Conservation (phyloP, 2,888 invertebrate genomes). For the Altica lythri region DNA sequence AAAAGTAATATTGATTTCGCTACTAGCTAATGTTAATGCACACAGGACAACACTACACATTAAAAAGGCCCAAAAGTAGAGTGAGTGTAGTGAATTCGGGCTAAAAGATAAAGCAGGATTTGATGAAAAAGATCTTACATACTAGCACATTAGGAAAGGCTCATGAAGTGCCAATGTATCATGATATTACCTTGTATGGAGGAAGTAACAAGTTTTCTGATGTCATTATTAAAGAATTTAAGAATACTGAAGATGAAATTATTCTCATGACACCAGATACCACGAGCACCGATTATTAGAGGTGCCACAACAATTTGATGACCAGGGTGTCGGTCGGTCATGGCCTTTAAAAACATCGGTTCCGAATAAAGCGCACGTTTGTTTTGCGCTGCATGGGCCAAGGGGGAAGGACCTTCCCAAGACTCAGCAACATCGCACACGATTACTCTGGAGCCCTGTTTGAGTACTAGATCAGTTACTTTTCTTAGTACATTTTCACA, state of each 20-base stretch:
- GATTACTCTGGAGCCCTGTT: conserved; percentile 11
- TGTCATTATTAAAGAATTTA: neutral
- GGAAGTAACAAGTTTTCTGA: neutral
- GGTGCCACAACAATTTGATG: conserved; percentile 1
- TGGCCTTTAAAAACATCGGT: conserved; percentile 1
- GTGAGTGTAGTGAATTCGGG: too few species aligned
- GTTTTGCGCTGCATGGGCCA: neutral
- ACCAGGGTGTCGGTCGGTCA: conserved; percentile 6
- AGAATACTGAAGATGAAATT: neutral
- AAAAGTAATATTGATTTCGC: too few species aligned
- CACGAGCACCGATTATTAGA: neutral
- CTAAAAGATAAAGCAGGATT: too few species aligned
- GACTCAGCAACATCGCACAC: conserved; percentile 23
- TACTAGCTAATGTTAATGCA: too few species aligned
- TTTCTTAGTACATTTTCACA: conserved; percentile 21
- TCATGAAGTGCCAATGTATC: neutral
- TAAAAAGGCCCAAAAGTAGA: too few species aligned
- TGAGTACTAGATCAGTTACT: conserved; percentile 30
- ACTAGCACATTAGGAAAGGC: too few species aligned
- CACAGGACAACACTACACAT: too few species aligned
- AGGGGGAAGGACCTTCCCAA: conserved; percentile 23
- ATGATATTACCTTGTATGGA: neutral
- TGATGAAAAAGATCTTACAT: too few species aligned
- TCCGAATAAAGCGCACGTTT: neutral
- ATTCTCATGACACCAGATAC: neutral